phyloP scores from a whole-genome alignment of 2,113 vertebrate genomes.

The Dromiciops gliroides region DNA sequence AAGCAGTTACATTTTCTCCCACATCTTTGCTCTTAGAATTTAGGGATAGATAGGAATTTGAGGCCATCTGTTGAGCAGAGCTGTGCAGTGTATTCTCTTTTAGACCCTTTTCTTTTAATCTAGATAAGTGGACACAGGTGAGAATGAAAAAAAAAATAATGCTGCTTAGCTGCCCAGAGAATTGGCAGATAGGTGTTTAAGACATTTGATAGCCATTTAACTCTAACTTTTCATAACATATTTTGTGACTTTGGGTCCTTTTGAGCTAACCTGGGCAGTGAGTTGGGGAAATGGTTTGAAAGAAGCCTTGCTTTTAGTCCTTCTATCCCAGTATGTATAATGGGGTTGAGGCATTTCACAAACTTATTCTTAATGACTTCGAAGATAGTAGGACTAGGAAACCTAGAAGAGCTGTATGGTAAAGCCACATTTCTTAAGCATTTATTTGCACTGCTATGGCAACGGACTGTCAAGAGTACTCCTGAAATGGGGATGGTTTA shows the following conservation, averaged over 20 bases:
- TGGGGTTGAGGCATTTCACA: slow-evolving; percentile 33
- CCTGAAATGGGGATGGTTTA: slow-evolving; percentile 25
- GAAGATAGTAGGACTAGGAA: neutral
- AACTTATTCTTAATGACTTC: slow-evolving; percentile 8
- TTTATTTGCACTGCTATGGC: slow-evolving; percentile 22
- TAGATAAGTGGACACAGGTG: neutral
- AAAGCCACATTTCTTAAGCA: neutral
- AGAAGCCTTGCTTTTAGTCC: slow-evolving; percentile 1
- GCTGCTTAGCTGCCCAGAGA: neutral
- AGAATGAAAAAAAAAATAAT: neutral
- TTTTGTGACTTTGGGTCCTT: slow-evolving; percentile 39
- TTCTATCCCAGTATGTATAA: neutral
- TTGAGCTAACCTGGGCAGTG: slow-evolving; percentile 17
- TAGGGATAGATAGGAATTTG: neutral
- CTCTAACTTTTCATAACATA: neutral
- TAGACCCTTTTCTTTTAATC: slow-evolving; percentile 49
- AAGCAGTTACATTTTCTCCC: slow-evolving; percentile 30
- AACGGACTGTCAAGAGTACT: neutral
- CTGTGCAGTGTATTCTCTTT: slow-evolving; percentile 49
- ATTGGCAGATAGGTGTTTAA: slow-evolving; percentile 24
- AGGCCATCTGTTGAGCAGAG: slow-evolving; percentile 24
- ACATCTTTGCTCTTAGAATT: slow-evolving; percentile 25
- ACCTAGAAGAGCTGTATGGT: slow-evolving; percentile 21
- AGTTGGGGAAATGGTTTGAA: slow-evolving; percentile 21
- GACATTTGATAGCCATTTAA: slow-evolving; percentile 24